A percentile compares a stretch with the other conserved stretches of the same genome.
These are phyloP conservation scores for Phlogophora meticulosa DNA, from an alignment of 2,888 invertebrate genomes.

Conservation along the genomic window DNA sequence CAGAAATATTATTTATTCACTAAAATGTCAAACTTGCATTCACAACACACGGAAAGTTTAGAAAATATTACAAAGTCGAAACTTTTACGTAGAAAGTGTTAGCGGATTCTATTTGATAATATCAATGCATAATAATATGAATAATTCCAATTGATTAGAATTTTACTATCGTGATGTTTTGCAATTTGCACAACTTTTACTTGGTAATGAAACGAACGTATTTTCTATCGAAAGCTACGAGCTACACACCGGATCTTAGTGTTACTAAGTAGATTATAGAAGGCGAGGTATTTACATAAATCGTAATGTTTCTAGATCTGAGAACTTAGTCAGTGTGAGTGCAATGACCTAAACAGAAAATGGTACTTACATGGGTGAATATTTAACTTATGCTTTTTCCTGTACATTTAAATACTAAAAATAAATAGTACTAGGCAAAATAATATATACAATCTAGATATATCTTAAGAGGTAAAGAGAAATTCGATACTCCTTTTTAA, in stretches of 20 bases:
- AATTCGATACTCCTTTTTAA: too few species aligned
- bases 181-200: constrained; percentile 45
- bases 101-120: constrained; percentile 23
- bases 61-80: constrained; percentile 40
- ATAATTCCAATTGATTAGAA: constrained; percentile 51
- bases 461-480: too few species aligned
- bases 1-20: not conserved
- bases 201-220: constrained; percentile 37
- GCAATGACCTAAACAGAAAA: constrained; percentile 8
- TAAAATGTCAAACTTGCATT: constrained; percentile 14
- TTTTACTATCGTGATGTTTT: constrained; percentile 35
- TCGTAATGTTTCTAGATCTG: constrained; percentile 22
- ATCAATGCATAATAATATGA: constrained; percentile 40
- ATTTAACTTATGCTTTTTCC: not conserved
- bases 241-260: constrained; percentile 31
- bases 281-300: constrained; percentile 37
- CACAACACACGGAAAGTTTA: constrained; percentile 27
- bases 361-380: not conserved
- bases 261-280: constrained; percentile 28
- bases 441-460: too few species aligned
- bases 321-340: constrained; percentile 4
- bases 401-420: too few species aligned
- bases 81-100: constrained; percentile 52
- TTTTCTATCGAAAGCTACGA: constrained; percentile 51
- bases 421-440: too few species aligned